phyloP scores from a whole-genome alignment of 2,888 invertebrate genomes.

The Seira sanloemensis region DNA sequence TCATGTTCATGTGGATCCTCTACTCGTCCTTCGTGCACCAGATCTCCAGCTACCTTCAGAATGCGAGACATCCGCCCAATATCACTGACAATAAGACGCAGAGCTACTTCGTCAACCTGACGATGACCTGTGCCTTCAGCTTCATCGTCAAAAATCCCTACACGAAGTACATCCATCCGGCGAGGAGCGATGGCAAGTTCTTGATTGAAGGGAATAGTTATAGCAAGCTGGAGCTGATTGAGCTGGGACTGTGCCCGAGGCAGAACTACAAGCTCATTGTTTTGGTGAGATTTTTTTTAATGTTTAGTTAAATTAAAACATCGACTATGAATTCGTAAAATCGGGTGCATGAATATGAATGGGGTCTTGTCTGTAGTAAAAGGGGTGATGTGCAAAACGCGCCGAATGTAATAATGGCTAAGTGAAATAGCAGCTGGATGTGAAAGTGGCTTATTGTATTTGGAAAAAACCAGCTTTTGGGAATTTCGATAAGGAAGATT shows the following conservation, averaged over 20 bases:
- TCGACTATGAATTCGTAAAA: too few relatives aligned
- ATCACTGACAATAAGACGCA: not conserved
- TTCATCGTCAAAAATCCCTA: constrained; percentile 12
- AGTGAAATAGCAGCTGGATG: too few relatives aligned
- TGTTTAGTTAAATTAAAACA: too few relatives aligned
- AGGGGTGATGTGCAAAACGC: too few relatives aligned
- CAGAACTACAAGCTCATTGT: constrained; percentile 19
- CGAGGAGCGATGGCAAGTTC: not conserved
- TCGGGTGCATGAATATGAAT: too few relatives aligned
- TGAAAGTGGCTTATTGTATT: too few relatives aligned
- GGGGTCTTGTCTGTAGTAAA: too few relatives aligned
- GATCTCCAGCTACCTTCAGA: constrained; percentile 27
- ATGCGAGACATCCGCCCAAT: constrained; percentile 9
- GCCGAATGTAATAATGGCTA: too few relatives aligned
- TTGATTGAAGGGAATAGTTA: not conserved
- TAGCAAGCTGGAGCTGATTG: constrained; percentile 7
- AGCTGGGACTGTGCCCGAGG: constrained; percentile 31
- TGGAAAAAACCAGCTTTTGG: too few relatives aligned
- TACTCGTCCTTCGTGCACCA: constrained; percentile 41
- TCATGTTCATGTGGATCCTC: constrained; percentile 32
- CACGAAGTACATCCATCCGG: not conserved
- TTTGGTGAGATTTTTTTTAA: too few relatives aligned
- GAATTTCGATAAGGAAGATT: too few relatives aligned
- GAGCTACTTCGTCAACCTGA: not conserved
- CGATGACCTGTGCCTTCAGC: constrained; percentile 27